Conservation (phyloP, 1,140 invertebrate genomes). For the Acromyrmex charruanus region DNA sequence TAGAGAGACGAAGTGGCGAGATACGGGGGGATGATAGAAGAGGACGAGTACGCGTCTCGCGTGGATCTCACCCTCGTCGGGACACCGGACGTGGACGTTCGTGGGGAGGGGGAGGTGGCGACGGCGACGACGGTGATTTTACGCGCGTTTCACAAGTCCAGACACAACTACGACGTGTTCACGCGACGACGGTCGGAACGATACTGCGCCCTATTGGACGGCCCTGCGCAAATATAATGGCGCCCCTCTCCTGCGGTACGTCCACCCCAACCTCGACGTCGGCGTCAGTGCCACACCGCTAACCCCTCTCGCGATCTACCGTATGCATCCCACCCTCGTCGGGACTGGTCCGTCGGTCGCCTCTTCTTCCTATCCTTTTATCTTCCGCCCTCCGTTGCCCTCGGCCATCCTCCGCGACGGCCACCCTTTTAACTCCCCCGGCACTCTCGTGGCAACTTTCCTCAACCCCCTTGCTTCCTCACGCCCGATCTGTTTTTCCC, state of each 20-base stretch:
- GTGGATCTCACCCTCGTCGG: conserved; percentile 51
- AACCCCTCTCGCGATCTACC: conserved; percentile 57
- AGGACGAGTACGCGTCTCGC: conserved; percentile 19
- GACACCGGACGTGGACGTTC: conserved; percentile 21
- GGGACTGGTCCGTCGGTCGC: conserved; percentile 58
- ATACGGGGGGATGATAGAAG: not conserved
- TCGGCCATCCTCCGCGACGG: conserved; percentile 39
- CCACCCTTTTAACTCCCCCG: conserved; percentile 5
- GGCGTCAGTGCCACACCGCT: conserved; percentile 80
- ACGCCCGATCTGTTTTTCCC: conserved; percentile 20
- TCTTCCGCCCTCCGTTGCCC: conserved; percentile 72
- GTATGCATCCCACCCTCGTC: conserved; percentile 65
- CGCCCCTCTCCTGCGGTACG: conserved; percentile 80
- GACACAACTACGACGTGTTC: conserved; percentile 61
- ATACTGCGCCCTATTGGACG: conserved; percentile 86
- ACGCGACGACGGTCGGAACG: conserved; percentile 83
- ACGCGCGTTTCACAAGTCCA: conserved; percentile 67
- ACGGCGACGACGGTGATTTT: conserved; percentile 30
- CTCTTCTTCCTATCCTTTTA: conserved; percentile 73
- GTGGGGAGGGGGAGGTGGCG: not conserved
- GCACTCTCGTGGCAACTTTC: not conserved
- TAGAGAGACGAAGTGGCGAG: not conserved
- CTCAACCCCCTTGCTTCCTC: not conserved
- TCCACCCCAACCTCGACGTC: conserved; percentile 71
- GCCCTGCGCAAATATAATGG: conserved; percentile 86